A percentile compares a stretch with the other conserved stretches of the same genome.
Conservation (phyloP, 1,140 invertebrate species). For the Mya arenaria region DNA sequence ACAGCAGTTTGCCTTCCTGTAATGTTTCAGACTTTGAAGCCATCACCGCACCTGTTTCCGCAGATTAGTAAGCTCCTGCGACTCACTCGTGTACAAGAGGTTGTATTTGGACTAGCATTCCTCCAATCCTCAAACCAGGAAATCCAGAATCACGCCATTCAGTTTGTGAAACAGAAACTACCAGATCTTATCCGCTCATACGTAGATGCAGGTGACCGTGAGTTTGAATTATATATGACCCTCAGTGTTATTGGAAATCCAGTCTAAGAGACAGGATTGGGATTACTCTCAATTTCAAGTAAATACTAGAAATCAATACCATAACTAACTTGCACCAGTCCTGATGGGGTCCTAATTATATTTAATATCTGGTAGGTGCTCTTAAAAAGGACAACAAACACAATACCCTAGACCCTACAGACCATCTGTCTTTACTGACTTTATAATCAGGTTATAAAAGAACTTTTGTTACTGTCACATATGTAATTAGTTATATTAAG, state of each 20-base stretch:
- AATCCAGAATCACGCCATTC: constrained; percentile 86
- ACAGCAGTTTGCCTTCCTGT: too few relatives aligned
- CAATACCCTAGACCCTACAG: too few relatives aligned
- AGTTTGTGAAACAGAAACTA: constrained; percentile 91
- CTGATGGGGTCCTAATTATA: too few relatives aligned
- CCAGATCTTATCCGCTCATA: constrained; percentile 87
- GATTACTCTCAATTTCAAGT: background rate
- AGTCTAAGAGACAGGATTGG: background rate
- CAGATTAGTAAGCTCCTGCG: constrained; percentile 92
- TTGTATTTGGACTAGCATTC: constrained; percentile 92
- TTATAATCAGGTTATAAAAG: too few relatives aligned
- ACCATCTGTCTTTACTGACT: too few relatives aligned
- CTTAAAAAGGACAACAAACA: too few relatives aligned
- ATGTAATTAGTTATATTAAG: too few relatives aligned
- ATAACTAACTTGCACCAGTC: too few relatives aligned
- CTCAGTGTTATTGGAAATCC: background rate
- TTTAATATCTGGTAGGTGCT: too few relatives aligned
- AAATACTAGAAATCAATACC: background rate
- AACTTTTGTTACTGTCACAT: too few relatives aligned
- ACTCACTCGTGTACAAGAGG: constrained; percentile 93
- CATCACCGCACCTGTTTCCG: constrained; percentile 89
- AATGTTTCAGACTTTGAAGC: constrained; percentile 86
- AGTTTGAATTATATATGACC: background rate
- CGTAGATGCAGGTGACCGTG: constrained; percentile 85
- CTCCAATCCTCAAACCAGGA: constrained; percentile 90